Percentiles rank a stretch among this genome's conserved stretches.
phyloP scores from a whole-genome alignment of 2,888 invertebrate genomes.

The Tanytarsus gracilentus region DNA sequence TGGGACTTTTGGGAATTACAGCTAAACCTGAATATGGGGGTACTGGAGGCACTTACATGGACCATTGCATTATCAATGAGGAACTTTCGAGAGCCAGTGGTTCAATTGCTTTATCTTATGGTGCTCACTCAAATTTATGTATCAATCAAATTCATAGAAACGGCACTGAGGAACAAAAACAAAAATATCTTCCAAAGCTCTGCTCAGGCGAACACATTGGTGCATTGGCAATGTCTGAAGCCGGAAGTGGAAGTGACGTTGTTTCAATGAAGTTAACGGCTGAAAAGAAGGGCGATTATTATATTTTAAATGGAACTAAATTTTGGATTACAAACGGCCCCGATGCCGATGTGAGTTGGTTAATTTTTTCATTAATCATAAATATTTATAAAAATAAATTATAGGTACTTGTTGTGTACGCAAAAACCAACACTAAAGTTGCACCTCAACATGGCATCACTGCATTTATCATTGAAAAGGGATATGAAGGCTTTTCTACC shows the following conservation, averaged over 20 bases:
- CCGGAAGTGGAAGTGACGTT: constrained; percentile 90
- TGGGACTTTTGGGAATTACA: constrained; percentile 88
- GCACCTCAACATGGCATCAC: constrained; percentile 87
- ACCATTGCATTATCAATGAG: constrained; percentile 89
- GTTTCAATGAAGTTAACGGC: constrained; percentile 92
- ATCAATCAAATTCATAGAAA: constrained; percentile 92
- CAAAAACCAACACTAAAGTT: constrained; percentile 65
- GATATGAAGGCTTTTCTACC: constrained; percentile 75
- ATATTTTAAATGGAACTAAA: constrained; percentile 89
- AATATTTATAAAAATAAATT: too few relatives aligned
- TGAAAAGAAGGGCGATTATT: constrained; percentile 81
- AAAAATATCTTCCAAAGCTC: constrained; percentile 88
- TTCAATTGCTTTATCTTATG: constrained; percentile 82
- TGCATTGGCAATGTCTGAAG: constrained; percentile 94
- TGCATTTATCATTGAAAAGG: constrained; percentile 88
- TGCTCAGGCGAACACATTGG: constrained; percentile 91
- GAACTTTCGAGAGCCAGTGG: constrained; percentile 78
- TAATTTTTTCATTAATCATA: too few relatives aligned
- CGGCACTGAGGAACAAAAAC: constrained; percentile 84
- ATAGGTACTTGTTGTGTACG: constrained; percentile 92
- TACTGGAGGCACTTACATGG: constrained; percentile 79
- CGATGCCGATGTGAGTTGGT: constrained; percentile 86
- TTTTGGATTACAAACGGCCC: constrained; percentile 99
- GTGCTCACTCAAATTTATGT: constrained; percentile 95
- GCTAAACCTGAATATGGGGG: constrained; percentile 78